These are phyloP conservation scores for Leptopilina myrica DNA, from an alignment of 2,888 invertebrate genomes.

Conservation along the genomic window DNA sequence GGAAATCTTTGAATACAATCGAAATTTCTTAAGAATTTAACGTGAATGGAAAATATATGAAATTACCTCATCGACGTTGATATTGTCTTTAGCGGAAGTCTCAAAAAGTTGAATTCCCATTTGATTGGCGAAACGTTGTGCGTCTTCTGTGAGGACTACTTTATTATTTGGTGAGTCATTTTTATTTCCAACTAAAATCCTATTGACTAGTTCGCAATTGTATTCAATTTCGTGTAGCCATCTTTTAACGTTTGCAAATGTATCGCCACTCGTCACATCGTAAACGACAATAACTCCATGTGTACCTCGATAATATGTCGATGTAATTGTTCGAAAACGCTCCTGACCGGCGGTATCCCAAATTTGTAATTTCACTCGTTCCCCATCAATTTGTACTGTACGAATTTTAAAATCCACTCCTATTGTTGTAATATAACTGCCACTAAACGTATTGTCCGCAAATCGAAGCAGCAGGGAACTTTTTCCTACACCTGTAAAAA, in stretches of 20 bases:
- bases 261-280: slow-evolving; percentile 99
- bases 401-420: slow-evolving; percentile 99
- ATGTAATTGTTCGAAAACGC: slow-evolving; percentile 98
- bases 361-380: slow-evolving; percentile 95
- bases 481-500: slow-evolving; percentile 93
- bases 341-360: slow-evolving; percentile 99
- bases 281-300: slow-evolving; percentile 99
- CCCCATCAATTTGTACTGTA: slow-evolving; percentile 94
- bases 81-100: slow-evolving; percentile 99
- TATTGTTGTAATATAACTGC: slow-evolving; percentile 98
- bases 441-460: slow-evolving; percentile 98
- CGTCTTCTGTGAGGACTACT: slow-evolving; percentile 98
- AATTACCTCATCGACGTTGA: slow-evolving; percentile 97
- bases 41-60: too few relatives aligned
- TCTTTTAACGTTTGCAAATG: slow-evolving; percentile 98
- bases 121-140: slow-evolving; percentile 96
- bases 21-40: too few relatives aligned
- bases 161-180: slow-evolving; percentile 96
- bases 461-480: slow-evolving; percentile 97
- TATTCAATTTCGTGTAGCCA: slow-evolving; percentile 99
- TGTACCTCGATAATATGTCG: slow-evolving; percentile 99
- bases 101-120: slow-evolving; percentile 98
- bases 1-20: too few relatives aligned
- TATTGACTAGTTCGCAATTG: slow-evolving; percentile 99
- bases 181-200: slow-evolving; percentile 98